Percentiles rank a stretch among this genome's conserved stretches.
phyloP scores from a whole-genome alignment of 2,113 vertebrate species.

The Taxidea taxus region DNA sequence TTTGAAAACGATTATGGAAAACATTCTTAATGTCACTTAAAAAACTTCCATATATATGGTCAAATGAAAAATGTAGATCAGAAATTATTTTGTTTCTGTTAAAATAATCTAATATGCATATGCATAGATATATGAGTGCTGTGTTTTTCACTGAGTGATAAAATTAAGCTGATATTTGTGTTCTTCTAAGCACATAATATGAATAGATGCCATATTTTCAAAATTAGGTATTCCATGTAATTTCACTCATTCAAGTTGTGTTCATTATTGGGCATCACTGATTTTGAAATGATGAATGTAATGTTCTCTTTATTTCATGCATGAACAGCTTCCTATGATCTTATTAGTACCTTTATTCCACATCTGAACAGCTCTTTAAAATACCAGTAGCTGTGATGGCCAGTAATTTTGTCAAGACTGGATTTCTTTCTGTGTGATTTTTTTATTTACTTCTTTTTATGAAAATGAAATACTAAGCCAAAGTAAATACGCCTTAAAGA shows the following conservation, averaged over 20 bases:
- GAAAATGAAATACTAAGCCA: slow-evolving; percentile 17
- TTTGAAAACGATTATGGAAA: neutral
- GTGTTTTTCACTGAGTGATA: neutral
- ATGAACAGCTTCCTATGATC: neutral
- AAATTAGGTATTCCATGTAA: neutral
- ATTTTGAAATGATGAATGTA: neutral
- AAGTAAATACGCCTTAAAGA: neutral
- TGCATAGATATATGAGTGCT: neutral
- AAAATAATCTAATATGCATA: neutral
- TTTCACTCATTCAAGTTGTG: neutral
- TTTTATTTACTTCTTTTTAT: neutral
- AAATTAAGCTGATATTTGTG: neutral
- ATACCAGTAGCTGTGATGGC: neutral
- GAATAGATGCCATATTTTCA: neutral
- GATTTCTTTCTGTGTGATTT: neutral
- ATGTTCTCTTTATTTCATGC: neutral
- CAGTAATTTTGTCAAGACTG: neutral
- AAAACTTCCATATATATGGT: neutral
- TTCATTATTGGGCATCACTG: neutral
- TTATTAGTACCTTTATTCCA: neutral
- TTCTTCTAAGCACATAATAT: neutral
- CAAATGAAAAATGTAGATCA: neutral
- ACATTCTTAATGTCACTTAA: neutral
- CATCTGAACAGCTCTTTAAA: neutral
- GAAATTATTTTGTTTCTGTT: neutral